Conservation (phyloP, 1,140 invertebrate genomes). For the Scaptomyza graminum region DNA sequence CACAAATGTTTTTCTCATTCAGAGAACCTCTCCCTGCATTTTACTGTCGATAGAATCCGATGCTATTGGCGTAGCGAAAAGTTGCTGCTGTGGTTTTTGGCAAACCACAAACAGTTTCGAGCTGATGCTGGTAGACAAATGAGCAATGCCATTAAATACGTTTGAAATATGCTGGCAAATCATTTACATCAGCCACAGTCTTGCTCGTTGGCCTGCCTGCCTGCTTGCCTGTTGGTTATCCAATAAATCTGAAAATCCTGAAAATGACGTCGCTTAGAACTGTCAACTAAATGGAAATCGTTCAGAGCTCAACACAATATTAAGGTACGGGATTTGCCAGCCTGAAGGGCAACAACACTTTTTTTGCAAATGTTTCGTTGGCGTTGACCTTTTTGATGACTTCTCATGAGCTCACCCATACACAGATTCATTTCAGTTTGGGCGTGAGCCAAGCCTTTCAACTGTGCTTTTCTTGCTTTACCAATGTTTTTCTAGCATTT, state of each 20-base stretch:
- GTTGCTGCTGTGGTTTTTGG: constrained; percentile 33
- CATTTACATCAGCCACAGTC: constrained; percentile 50
- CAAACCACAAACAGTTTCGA: constrained; percentile 49
- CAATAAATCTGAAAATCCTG: constrained; percentile 65
- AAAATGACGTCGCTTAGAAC: constrained; percentile 34
- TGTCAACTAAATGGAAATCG: constrained; percentile 41
- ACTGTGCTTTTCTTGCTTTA: constrained; percentile 5
- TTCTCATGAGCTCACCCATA: not conserved
- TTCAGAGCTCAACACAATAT: constrained; percentile 6
- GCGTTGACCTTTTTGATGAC: constrained; percentile 1
- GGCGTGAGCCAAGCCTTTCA: constrained; percentile 4
- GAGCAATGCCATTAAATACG: constrained; percentile 74
- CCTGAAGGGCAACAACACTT: not conserved
- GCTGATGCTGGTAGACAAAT: constrained; percentile 68
- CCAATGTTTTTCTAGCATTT: constrained; percentile 12
- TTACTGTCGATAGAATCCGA: constrained; percentile 17
- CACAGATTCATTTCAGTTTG: constrained; percentile 18
- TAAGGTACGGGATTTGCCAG: constrained; percentile 5
- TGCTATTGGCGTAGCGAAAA: constrained; percentile 31
- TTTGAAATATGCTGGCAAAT: constrained; percentile 79
- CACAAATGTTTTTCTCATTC: constrained; percentile 31
- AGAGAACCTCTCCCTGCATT: constrained; percentile 17
- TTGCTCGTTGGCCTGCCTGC: not conserved
- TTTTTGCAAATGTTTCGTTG: constrained; percentile 10
- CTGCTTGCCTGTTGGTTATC: constrained; percentile 20